Evolutionary conservation across 2,888 invertebrate species (phyloP).

Genomic region (Iphiclides podalirius): DNA sequence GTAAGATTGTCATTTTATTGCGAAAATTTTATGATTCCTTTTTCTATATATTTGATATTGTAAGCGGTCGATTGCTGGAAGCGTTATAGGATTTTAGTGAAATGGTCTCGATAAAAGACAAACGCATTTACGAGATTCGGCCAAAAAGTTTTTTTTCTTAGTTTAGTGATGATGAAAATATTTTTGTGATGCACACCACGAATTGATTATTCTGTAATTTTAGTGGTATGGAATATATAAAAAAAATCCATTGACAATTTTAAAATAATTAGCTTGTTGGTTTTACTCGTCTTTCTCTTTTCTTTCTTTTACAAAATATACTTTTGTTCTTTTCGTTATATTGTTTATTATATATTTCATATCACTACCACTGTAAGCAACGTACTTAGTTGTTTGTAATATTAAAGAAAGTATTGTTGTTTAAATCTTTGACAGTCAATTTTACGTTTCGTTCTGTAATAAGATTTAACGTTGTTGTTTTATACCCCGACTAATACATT

Average conservation of each 20-base stretch:
- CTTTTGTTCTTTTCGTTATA: too few relatives aligned
- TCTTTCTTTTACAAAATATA: too few relatives aligned
- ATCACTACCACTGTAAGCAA: background rate
- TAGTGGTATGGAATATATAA: constrained; percentile 1
- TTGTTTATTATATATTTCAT: constrained; percentile 6
- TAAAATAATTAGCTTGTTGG: too few relatives aligned
- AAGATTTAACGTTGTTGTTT: background rate
- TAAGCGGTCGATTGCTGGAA: too few relatives aligned
- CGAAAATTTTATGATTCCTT: too few relatives aligned
- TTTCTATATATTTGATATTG: too few relatives aligned
- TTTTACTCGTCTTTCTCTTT: too few relatives aligned
- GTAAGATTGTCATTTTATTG: too few relatives aligned
- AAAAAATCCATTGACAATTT: background rate
- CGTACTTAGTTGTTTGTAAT: constrained; percentile 17
- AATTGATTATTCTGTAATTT: constrained; percentile 13
- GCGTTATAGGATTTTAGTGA: too few relatives aligned
- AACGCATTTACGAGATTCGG: constrained; percentile 10
- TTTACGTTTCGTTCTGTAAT: too few relatives aligned
- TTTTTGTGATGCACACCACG: constrained; percentile 16
- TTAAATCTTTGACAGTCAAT: constrained; percentile 3
- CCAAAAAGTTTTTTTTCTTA: background rate
- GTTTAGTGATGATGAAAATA: background rate
- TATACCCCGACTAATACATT: background rate
- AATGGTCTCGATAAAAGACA: constrained; percentile 15
- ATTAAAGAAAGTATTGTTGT: constrained; percentile 8